A percentile compares a stretch with the other conserved stretches of the same genome.
These are phyloP conservation scores for Drosophila sucinea DNA, from an alignment of 1,140 invertebrate species.

Conservation along the genomic window DNA sequence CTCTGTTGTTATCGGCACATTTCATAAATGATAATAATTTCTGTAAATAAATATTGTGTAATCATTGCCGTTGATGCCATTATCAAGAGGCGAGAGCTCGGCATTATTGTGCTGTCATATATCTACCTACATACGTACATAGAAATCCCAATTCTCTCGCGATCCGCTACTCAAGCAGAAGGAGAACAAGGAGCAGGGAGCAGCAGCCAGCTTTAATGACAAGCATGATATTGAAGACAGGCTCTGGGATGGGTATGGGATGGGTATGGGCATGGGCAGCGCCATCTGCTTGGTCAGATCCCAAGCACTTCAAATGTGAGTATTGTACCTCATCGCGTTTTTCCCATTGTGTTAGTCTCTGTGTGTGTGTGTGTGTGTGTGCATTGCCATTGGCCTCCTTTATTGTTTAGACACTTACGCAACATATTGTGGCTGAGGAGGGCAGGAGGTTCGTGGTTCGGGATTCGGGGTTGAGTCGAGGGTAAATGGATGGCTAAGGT, in stretches of 20 bases:
- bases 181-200: conserved; percentile 25
- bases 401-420: conserved; percentile 74
- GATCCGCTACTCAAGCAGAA: conserved; percentile 52
- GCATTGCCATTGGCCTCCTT: conserved; percentile 52
- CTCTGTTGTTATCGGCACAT: conserved; percentile 22
- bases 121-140: conserved; percentile 28
- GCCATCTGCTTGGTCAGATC: conserved; percentile 61
- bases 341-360: conserved; percentile 35
- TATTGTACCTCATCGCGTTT: conserved; percentile 47
- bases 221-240: conserved; percentile 67
- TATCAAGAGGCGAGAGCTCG: conserved; percentile 26
- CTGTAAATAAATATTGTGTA: conserved; percentile 75
- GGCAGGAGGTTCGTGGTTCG: conserved; percentile 18
- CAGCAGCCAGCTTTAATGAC: conserved; percentile 53
- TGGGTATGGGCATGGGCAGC: conserved; percentile 20
- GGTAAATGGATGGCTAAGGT: conserved; percentile 5
- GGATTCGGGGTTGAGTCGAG: conserved; percentile 22
- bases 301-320: conserved; percentile 24
- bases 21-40: conserved; percentile 75
- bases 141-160: conserved; percentile 61
- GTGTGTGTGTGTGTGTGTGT: conserved; percentile 16
- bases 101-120: conserved; percentile 72
- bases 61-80: conserved; percentile 55
- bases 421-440: conserved; percentile 51
- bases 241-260: background rate